phyloP scores from a whole-genome alignment of 2,113 vertebrate species.

The Xiphorhynchus elegans region DNA sequence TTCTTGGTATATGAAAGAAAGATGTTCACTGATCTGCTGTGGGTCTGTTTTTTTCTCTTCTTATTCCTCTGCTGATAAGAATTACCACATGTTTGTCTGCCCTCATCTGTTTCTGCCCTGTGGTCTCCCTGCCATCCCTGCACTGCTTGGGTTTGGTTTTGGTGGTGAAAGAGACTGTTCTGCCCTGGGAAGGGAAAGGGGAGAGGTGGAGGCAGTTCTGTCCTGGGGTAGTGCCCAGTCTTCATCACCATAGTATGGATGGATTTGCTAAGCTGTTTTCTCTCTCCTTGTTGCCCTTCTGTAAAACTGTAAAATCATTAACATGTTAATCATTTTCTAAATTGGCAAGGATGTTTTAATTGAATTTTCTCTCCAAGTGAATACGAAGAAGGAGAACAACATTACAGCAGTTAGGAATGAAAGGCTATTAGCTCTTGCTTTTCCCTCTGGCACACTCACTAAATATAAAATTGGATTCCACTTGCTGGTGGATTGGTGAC shows the following conservation, averaged over 20 bases:
- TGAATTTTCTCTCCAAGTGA: constrained; percentile 13
- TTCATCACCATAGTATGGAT: not conserved
- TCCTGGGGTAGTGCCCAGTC: not conserved
- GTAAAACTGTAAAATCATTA: constrained; percentile 13
- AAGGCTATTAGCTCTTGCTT: not conserved
- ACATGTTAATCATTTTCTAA: constrained; percentile 37
- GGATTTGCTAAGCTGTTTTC: not conserved
- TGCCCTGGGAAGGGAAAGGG: not conserved
- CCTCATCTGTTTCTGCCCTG: not conserved
- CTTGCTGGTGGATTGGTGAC: not conserved
- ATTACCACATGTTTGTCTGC: not conserved
- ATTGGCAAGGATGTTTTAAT: constrained; percentile 32
- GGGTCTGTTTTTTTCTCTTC: not conserved
- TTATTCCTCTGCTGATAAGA: not conserved
- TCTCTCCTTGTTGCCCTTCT: not conserved
- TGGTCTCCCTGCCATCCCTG: not conserved
- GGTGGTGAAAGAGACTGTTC: not conserved
- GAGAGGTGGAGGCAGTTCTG: not conserved
- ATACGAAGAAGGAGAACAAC: not conserved
- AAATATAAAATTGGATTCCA: not conserved
- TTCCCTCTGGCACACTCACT: not conserved
- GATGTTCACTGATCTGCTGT: not conserved
- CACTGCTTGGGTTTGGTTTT: not conserved
- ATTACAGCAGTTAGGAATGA: not conserved
- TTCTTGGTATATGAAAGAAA: not conserved